Evolutionary conservation across 2,113 vertebrate species (phyloP).

Genomic region (Scartelaos histophorus): DNA sequence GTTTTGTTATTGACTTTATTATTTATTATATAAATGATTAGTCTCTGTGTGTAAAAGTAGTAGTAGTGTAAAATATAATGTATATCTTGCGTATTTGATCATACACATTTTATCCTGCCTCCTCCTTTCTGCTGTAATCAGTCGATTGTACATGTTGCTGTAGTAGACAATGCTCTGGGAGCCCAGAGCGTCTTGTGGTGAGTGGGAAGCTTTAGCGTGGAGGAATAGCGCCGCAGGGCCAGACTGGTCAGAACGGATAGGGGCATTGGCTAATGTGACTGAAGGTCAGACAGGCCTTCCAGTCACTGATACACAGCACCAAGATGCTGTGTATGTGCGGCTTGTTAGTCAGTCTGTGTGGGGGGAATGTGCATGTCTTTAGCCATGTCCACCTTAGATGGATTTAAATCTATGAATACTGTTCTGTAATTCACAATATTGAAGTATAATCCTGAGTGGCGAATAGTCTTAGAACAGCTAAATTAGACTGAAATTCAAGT

Average conservation of each 20-base stretch:
- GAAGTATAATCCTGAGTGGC: too few species aligned
- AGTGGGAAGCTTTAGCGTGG: slow-evolving; percentile 30
- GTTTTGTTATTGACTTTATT: slow-evolving; percentile 10
- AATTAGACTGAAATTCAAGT: too few species aligned
- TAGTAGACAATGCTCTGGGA: slow-evolving; percentile 51
- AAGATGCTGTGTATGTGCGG: slow-evolving; percentile 38
- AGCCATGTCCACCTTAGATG: background rate
- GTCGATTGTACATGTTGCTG: slow-evolving; percentile 34
- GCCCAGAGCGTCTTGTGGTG: slow-evolving; percentile 20
- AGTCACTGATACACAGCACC: slow-evolving; percentile 35
- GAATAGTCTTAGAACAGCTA: too few species aligned
- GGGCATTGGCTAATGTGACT: slow-evolving; percentile 48
- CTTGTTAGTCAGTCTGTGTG: slow-evolving; percentile 12
- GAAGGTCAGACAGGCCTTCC: slow-evolving; percentile 72
- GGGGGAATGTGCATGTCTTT: background rate
- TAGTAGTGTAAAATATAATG: slow-evolving; percentile 5
- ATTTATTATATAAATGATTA: background rate
- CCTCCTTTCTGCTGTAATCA: slow-evolving; percentile 16
- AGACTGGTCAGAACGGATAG: slow-evolving; percentile 43
- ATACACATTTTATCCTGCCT: background rate
- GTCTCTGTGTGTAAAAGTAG: background rate
- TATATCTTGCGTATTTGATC: background rate
- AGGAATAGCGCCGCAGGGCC: slow-evolving; percentile 51
- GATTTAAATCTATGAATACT: too few species aligned
- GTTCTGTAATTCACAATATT: too few species aligned